phyloP scores from a whole-genome alignment of 2,113 vertebrate genomes.

The Rhombomys opimus region DNA sequence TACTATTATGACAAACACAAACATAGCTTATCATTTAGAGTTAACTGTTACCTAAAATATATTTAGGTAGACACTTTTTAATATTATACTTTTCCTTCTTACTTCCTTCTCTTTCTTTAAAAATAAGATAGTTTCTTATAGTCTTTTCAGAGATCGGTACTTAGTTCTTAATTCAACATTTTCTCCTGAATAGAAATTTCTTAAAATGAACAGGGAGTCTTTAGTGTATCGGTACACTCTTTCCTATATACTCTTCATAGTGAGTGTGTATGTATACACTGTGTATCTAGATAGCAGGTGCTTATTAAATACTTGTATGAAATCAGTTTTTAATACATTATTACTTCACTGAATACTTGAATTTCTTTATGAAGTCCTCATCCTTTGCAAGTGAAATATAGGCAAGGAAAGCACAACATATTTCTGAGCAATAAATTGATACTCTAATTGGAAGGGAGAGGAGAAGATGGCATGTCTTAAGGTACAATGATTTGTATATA shows the following conservation, averaged over 20 bases:
- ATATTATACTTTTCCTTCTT: background rate
- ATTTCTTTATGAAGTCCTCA: constrained; percentile 30
- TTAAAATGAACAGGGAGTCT: constrained; percentile 57
- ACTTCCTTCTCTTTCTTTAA: constrained; percentile 17
- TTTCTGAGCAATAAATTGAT: constrained; percentile 19
- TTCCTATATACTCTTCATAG: background rate
- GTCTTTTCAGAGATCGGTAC: constrained; percentile 46
- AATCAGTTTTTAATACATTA: constrained; percentile 37
- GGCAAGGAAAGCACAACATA: background rate
- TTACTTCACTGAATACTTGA: background rate
- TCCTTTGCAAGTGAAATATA: constrained; percentile 5
- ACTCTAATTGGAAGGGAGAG: constrained; percentile 25
- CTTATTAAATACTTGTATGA: constrained; percentile 69
- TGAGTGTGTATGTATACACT: background rate
- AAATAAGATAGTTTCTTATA: constrained; percentile 49
- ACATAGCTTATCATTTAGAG: constrained; percentile 46
- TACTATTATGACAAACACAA: constrained; percentile 41
- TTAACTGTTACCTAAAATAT: constrained; percentile 68
- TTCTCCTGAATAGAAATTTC: constrained; percentile 61
- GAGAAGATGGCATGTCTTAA: constrained; percentile 52
- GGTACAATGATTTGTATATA: constrained; percentile 21
- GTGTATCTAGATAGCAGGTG: constrained; percentile 52
- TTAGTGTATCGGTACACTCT: background rate
- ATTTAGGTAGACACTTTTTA: constrained; percentile 48
- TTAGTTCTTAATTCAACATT: constrained; percentile 67